Conservation (phyloP, 2,888 invertebrate species). For the Diplazon laetatorius region DNA sequence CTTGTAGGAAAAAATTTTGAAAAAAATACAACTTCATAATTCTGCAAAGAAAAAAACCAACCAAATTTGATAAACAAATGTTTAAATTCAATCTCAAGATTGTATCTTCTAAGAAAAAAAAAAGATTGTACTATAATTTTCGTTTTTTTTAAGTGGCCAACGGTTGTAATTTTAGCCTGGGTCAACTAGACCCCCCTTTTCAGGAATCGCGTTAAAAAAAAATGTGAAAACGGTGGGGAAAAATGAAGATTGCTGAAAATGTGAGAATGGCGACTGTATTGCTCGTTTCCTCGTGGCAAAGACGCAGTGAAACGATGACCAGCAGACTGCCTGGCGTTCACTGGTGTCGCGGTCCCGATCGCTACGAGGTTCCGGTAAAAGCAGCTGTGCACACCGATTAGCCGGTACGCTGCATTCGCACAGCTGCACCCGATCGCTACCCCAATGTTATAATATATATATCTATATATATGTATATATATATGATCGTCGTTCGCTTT, state of each 20-base stretch:
- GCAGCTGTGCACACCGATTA: constrained; percentile 74
- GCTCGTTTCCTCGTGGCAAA: neutral
- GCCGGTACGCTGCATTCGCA: constrained; percentile 63
- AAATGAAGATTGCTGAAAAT: neutral
- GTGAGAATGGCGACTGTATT: neutral
- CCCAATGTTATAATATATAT: neutral
- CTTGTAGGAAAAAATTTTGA: too few relatives aligned
- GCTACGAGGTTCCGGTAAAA: constrained; percentile 69
- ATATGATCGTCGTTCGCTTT: constrained; percentile 31
- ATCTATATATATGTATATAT: too few relatives aligned
- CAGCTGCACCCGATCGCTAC: constrained; percentile 45
- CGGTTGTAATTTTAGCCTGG: too few relatives aligned
- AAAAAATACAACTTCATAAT: too few relatives aligned
- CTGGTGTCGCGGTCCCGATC: too few relatives aligned
- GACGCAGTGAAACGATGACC: constrained; percentile 42
- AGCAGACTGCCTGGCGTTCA: constrained; percentile 78
- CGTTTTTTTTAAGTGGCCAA: too few relatives aligned
- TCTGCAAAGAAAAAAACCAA: too few relatives aligned
- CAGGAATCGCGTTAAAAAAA: neutral
- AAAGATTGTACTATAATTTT: too few relatives aligned
- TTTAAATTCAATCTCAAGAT: too few relatives aligned
- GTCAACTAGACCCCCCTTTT: too few relatives aligned
- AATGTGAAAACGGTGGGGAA: neutral
- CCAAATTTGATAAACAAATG: too few relatives aligned
- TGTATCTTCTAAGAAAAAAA: too few relatives aligned